Conservation (phyloP, 2,113 vertebrate species). For the Rostratula benghalensis region DNA sequence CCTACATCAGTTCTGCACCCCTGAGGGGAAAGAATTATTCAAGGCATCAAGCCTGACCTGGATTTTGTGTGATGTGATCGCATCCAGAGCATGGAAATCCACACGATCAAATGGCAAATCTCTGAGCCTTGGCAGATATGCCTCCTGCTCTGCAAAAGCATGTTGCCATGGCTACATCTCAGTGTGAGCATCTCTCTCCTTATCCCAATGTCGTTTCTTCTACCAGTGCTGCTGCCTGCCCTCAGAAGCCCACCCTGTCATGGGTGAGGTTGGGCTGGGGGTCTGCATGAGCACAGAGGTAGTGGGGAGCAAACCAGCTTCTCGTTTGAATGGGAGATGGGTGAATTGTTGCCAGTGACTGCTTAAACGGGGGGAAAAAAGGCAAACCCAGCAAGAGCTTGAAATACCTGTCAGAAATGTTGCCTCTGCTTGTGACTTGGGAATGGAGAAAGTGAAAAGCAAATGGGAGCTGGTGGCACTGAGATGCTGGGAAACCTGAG, state of each 20-base stretch:
- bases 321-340: background rate
- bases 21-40: slow-evolving; percentile 62
- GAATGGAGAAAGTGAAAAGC: background rate
- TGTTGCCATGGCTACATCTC: slow-evolving; percentile 73
- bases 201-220: slow-evolving; percentile 14
- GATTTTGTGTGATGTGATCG: slow-evolving; percentile 66
- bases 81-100: slow-evolving; percentile 67
- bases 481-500: background rate
- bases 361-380: background rate
- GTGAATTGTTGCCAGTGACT: background rate
- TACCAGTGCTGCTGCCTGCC: slow-evolving; percentile 20
- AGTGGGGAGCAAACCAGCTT: background rate
- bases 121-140: slow-evolving; percentile 69
- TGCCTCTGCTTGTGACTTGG: background rate
- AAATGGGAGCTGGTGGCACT: background rate
- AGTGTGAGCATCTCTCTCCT: slow-evolving; percentile 56
- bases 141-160: slow-evolving; percentile 62
- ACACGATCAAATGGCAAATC: slow-evolving; percentile 65
- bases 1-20: slow-evolving; percentile 47
- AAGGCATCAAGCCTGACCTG: slow-evolving; percentile 64
- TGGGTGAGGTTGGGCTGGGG: background rate
- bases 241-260: slow-evolving; percentile 10
- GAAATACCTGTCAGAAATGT: slow-evolving; percentile 29
- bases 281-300: background rate
- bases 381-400: background rate